Conservation (phyloP, 2,113 vertebrate genomes). For the Ctenodactylus gundi region DNA sequence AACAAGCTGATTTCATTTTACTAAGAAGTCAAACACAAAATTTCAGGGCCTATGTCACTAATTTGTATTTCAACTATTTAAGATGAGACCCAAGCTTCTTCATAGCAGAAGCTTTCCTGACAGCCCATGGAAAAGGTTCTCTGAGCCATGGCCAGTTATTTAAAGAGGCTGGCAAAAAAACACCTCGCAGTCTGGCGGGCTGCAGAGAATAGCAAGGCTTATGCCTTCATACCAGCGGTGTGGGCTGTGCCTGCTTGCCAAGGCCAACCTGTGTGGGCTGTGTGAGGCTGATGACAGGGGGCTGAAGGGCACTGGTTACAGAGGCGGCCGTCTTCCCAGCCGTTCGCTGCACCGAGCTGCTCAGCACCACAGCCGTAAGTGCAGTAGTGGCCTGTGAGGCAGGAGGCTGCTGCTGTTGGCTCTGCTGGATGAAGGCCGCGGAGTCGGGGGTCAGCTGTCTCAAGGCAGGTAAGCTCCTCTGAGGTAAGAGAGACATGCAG, state of each 20-base stretch:
- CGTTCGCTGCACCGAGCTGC: conserved; percentile 85
- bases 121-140: background rate
- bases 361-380: conserved; percentile 90
- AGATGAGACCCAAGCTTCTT: background rate
- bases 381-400: conserved; percentile 88
- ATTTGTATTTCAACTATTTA: background rate
- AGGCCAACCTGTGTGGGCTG: conserved; percentile 88
- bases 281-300: conserved; percentile 91
- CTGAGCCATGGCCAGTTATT: background rate
- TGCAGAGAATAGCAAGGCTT: background rate
- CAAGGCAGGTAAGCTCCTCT: conserved; percentile 98
- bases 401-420: conserved; percentile 90
- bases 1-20: background rate
- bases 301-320: conserved; percentile 90
- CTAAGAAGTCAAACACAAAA: background rate
- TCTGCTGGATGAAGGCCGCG: conserved; percentile 96
- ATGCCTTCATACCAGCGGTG: conserved; percentile 86
- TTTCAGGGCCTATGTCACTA: background rate
- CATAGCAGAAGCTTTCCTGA: background rate
- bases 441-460: conserved; percentile 97
- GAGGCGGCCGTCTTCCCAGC: conserved; percentile 87
- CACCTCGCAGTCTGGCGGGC: fast-evolving
- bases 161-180: background rate
- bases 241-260: conserved; percentile 87
- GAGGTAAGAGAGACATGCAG: conserved; percentile 4